Conservation (phyloP, 1,140 invertebrate genomes). For the Drosophila sucinea region DNA sequence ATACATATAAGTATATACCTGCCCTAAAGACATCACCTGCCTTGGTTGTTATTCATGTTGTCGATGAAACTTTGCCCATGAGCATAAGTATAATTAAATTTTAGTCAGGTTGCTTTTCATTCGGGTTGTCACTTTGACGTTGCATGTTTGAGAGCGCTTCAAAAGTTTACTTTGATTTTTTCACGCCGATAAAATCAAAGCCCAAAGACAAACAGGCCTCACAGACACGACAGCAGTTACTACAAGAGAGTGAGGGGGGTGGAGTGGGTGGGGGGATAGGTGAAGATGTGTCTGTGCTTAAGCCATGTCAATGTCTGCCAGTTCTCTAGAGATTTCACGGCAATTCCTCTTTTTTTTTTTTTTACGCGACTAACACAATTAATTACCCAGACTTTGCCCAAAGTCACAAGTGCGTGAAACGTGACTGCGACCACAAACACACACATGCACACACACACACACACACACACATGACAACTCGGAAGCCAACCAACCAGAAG, state of each 20-base stretch:
- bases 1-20: not conserved
- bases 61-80: conserved; percentile 31
- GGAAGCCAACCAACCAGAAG: not conserved
- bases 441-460: conserved; percentile 27
- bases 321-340: conserved; percentile 50
- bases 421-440: conserved; percentile 1
- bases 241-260: not conserved
- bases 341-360: conserved; percentile 54
- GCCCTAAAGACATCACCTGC: not conserved
- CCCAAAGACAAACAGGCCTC: not conserved
- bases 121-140: conserved; percentile 4
- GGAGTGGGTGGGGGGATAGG: conserved; percentile 15
- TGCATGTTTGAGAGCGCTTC: conserved; percentile 38
- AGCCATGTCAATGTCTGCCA: conserved; percentile 29
- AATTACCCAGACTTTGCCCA: conserved; percentile 70
- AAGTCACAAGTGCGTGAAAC: conserved; percentile 27
- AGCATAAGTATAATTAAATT: conserved; percentile 75
- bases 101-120: conserved; percentile 10
- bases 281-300: conserved; percentile 6
- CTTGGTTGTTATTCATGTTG: conserved; percentile 20
- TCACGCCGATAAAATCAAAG: conserved; percentile 60
- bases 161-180: conserved; percentile 64
- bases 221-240: conserved; percentile 23
- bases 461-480: conserved; percentile 12
- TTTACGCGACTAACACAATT: conserved; percentile 69